Evolutionary conservation across 1,140 invertebrate species (phyloP), one percentile per base, ranked within the genome.

Genomic region (Teleogryllus occipitalis): DNA sequence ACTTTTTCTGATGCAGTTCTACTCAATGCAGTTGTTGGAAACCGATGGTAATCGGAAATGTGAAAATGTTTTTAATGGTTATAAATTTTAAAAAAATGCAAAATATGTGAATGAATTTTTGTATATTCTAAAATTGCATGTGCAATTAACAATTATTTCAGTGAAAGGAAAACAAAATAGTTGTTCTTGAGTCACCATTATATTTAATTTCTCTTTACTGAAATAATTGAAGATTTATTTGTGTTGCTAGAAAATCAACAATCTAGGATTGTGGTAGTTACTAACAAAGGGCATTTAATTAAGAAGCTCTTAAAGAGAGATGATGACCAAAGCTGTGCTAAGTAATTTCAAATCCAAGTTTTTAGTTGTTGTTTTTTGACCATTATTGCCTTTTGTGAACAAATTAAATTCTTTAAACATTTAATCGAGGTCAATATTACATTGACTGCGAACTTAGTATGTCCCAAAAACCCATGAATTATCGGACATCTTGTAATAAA

Each of bases 261-360:
- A 78, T 21, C 22, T 78, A 39, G 54, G 27, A 73, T 78, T 78
- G 78, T 78, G 78, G 78, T 73, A 74, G 78, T 47, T 54, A 78
- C 78, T 78, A 78, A 77, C 76, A 54, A 48, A 21, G 27, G 27
- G 27, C 27, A 39, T 39, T 39, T 39, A 39, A 39, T 39, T 39
- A 39, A 39, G 27, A 39, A 39, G 27, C 27, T 39, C 27, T 39
- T 1, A 39, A 39, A 39, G 5, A 5, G 27, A 39, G 27, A 39
- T 39, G 5, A 39, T 39, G 1, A 39, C 27, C 27, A 39, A 39
- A 39, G 27, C 27, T 39, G 27, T 39, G 27, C 27, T 39, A 39
- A 39, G 27, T 39, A 39, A 39, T 39, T 39, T 39, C 27, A 39
- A 39, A 39, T 39, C 27, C 1, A 39, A 39, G 27, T 39, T 39